Evolutionary conservation across 30 jellyfish, hydroid and myxozoan species (phyloP), one percentile per base, ranked within the genome.

Genomic region (Clytia hemisphaerica): DNA sequence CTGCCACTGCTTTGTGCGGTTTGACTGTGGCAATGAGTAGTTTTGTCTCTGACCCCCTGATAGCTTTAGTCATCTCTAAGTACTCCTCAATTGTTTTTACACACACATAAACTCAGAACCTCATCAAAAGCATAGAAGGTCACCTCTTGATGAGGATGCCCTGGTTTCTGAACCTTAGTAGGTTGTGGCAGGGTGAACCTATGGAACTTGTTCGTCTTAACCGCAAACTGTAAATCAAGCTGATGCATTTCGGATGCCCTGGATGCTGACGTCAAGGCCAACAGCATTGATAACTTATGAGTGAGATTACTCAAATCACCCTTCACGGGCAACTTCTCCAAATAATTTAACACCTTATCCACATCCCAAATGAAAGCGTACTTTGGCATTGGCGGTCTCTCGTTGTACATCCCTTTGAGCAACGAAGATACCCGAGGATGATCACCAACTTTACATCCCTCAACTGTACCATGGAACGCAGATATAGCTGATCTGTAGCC

Each of bases 301-400:
- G 48, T 68, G 21, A 68, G 26, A 3, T 49, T 45, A 25, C 64
- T 68, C 19, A 71, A 33, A 14, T 37, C 24, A 25, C 9, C 24
- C 15, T 38, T 28, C 25, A 37, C 45, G 45, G 26, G 26, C 22
- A 33, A 33, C 3, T 19, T 19, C 25, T 66, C 45, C 4, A 66
- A 22, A 66, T 66, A 66, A 21, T 45, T 38, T 28, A 66, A 40
- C 22, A 66, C 79, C 27, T 66, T 71, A 37, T 66, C 79, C 4
- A 66, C 45, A 40, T 66, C 78, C 63, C n/a, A n/a, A n/a, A n/a
- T n/a, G n/a, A n/a, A n/a, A n/a, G n/a, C n/a, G n/a, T n/a, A n/a
- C n/a, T n/a, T 66, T 27, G 79, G 79, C 6, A 4, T 50, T 19
- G 74, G 80, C 3, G 80, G 80, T 48, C 70, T 68, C 59, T 68